Base-by-base conservation (phyloP, 2,797 vertebrate species). In the Steatocranus sp. region DNA sequence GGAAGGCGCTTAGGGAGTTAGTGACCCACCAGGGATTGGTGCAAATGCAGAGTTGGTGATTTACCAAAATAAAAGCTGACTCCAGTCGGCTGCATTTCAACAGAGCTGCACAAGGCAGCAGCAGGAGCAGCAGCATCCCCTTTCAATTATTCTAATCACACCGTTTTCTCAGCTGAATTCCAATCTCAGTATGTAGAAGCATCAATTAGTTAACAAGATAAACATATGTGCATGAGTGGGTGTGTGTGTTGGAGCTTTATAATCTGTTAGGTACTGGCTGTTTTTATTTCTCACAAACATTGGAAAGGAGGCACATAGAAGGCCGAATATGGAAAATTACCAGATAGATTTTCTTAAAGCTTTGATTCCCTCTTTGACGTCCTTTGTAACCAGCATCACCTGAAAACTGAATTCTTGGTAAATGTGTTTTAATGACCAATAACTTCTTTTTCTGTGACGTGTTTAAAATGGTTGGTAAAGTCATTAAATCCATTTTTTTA, bases 11-110 rank as follows among this genome's bases (percentile, higher is more conserved):
- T 3, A 3, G 88, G 88, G 91, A 88, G 80, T 25, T 38, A 63
- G 86, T 66, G 78, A 85, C 79, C 49, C 89, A 83, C 86, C 25
- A 32, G 88, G 85, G 88, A 86, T 76, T 46, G 51, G 74, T 75
- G 76, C 86, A 81, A 82, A 77, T 79, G 76, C 81, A 85, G 80
- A 89, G 73, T 58, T 83, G 88, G 83, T 87, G 83, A 90, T 83
- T 90, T 70, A 83, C 58, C 75, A 76, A 87, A 90, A 85, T 81
- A 89, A 87, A 87, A 87, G 89, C 89, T 92, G 87, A 90, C 87
- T 90, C 79, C 78, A 87, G 83, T 76, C 50, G 23, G 51, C 78
- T 87, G 77, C 68, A 58, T 83, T 82, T 49, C 38, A 83, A 73
- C 56, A 32, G 41, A 77, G 50, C 76, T 80, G 78, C 38, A 49